These are phyloP conservation scores for Myanophis thanlyinensis DNA, from an alignment of 2,113 vertebrate genomes.

Conservation along the genomic window DNA sequence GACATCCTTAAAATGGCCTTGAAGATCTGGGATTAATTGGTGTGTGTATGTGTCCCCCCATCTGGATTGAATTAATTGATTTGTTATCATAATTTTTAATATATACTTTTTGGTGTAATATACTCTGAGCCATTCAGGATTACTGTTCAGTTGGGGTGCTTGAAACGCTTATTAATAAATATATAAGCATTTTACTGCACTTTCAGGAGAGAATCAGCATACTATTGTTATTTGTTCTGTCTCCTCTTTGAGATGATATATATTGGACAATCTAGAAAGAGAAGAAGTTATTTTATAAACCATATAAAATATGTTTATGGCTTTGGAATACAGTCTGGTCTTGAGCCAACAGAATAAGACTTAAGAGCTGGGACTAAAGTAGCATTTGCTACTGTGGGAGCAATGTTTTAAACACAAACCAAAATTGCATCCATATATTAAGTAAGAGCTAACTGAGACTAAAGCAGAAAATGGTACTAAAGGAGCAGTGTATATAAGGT, in stretches of 20 bases:
- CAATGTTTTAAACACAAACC: background rate
- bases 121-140: background rate
- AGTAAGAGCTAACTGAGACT: background rate
- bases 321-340: background rate
- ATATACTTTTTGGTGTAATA: background rate
- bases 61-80: background rate
- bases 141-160: background rate
- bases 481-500: background rate
- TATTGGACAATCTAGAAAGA: background rate
- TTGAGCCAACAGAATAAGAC: background rate
- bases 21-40: background rate
- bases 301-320: background rate
- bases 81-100: background rate
- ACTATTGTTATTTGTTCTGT: background rate
- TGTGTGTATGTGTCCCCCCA: background rate
- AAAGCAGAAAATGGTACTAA: background rate
- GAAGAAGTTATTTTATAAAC: background rate
- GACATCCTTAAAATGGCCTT: background rate
- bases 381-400: background rate
- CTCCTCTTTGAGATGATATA: background rate
- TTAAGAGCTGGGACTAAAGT: background rate
- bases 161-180: background rate
- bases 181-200: background rate
- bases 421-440: background rate
- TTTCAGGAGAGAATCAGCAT: background rate